A percentile compares a stretch with the other conserved stretches of the same genome.
Evolutionary conservation across 2,888 invertebrate genomes (phyloP).

Genomic region (Lithophane leautieri): DNA sequence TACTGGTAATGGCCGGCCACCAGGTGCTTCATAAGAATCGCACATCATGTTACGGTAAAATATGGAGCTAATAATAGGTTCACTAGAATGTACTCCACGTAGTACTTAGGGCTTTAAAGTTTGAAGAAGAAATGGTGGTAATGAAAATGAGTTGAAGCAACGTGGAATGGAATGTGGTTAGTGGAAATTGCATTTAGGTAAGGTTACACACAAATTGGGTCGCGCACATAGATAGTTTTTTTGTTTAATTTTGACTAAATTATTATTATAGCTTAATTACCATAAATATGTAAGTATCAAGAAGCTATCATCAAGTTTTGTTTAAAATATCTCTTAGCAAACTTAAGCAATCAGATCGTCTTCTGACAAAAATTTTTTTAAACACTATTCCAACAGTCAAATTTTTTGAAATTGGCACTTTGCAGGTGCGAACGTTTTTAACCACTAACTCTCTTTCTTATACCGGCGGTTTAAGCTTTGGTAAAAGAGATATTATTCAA

Average conservation of each 20-base stretch:
- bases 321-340: neutral
- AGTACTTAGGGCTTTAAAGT: neutral
- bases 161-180: neutral
- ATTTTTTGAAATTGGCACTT: neutral
- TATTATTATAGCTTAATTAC: neutral
- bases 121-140: neutral
- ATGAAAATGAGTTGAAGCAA: neutral
- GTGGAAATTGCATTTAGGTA: neutral
- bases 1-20: slow-evolving; percentile 15
- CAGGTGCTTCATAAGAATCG: slow-evolving; percentile 38
- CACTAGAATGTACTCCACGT: neutral
- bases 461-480: neutral
- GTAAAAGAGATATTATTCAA: neutral
- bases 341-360: too few relatives aligned
- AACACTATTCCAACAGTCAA: neutral
- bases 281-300: neutral
- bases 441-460: neutral
- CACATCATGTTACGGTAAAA: neutral
- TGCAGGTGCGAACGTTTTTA: neutral
- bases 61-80: slow-evolving; percentile 2
- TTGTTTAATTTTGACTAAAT: neutral
- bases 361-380: neutral
- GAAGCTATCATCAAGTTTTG: neutral
- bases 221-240: too few relatives aligned
- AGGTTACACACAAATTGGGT: neutral